Percentiles rank a stretch among this genome's conserved stretches.
Conservation (phyloP, 2,888 invertebrate genomes). For the Thecocarcelia acutangulata region DNA sequence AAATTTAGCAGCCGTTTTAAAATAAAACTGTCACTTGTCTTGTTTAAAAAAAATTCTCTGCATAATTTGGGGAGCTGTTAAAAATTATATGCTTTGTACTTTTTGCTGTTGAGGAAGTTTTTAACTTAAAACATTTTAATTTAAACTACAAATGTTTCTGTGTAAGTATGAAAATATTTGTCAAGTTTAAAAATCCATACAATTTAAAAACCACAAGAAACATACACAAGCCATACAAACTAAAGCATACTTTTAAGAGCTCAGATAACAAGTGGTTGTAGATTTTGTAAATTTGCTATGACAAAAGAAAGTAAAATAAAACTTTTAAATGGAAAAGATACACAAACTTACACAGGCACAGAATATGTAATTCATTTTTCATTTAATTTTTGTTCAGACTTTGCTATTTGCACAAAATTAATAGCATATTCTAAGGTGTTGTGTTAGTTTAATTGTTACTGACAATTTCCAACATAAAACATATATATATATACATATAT, state of each 20-base stretch:
- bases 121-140: not conserved
- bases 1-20: too few relatives aligned
- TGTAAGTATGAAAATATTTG: conserved; percentile 11
- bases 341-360: not conserved
- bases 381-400: not conserved
- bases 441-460: conserved; percentile 25
- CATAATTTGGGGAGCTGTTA: not conserved
- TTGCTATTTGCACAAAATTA: conserved; percentile 19
- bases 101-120: not conserved
- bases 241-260: conserved; percentile 45
- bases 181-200: not conserved
- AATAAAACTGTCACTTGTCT: too few relatives aligned
- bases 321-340: not conserved
- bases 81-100: not conserved
- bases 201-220: not conserved
- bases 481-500: too few relatives aligned
- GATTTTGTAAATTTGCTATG: conserved; percentile 1
- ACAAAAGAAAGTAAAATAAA: not conserved
- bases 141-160: not conserved
- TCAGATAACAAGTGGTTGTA: conserved; percentile 46
- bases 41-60: not conserved
- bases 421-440: conserved; percentile 42
- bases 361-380: conserved; percentile 17
- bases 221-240: conserved; percentile 5
- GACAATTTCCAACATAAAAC: conserved; percentile 8